Percentiles rank a stretch among this genome's conserved stretches.
Evolutionary conservation across 1,140 invertebrate species (phyloP).

Genomic region (Pseudomyrmex flavicornis): DNA sequence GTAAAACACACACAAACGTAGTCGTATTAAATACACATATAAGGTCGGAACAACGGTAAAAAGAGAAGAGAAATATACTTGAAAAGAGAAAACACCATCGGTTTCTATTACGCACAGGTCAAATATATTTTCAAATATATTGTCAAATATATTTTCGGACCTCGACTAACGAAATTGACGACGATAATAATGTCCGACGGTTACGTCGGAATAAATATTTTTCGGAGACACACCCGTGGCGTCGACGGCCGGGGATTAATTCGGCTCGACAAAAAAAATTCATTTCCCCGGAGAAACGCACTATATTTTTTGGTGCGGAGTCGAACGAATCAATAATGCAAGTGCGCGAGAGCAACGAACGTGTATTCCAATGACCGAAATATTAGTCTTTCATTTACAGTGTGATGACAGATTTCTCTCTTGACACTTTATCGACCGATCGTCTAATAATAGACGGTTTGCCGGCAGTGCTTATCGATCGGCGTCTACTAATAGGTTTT

Average conservation of each 20-base stretch:
- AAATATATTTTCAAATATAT: slow-evolving; percentile 3
- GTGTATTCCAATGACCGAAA: slow-evolving; percentile 40
- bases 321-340: slow-evolving; percentile 52
- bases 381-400: neutral
- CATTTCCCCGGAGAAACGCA: slow-evolving; percentile 10
- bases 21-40: too few relatives aligned
- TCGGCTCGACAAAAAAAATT: slow-evolving; percentile 24
- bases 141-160: slow-evolving; percentile 11
- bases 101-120: slow-evolving; percentile 22
- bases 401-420: too few relatives aligned
- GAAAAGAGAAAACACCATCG: neutral
- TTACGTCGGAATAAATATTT: slow-evolving; percentile 51
- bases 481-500: too few relatives aligned
- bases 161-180: slow-evolving; percentile 32
- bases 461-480: too few relatives aligned
- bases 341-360: slow-evolving; percentile 14
- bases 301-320: slow-evolving; percentile 43
- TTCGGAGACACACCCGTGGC: slow-evolving; percentile 23
- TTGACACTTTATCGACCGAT: too few relatives aligned
- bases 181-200: slow-evolving; percentile 49
- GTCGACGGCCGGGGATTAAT: slow-evolving; percentile 32
- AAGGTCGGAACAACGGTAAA: too few relatives aligned
- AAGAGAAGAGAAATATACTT: too few relatives aligned
- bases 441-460: too few relatives aligned
- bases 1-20: neutral